Conservation (phyloP, 2,888 invertebrate species). For the Chaitophorus viminalis region DNA sequence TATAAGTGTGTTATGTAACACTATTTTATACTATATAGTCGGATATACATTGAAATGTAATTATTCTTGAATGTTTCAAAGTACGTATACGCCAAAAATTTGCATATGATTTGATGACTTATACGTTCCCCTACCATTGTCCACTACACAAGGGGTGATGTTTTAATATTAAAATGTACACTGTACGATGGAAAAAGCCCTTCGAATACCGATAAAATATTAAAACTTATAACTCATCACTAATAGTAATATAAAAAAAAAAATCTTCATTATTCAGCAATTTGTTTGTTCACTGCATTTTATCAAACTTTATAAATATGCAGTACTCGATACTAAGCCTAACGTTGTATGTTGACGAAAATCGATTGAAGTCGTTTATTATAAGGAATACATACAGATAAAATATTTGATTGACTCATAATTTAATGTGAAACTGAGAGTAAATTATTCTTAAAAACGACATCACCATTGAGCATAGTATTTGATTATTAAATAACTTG, state of each 20-base stretch:
- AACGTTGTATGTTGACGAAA: not conserved
- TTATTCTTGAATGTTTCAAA: not conserved
- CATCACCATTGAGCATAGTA: not conserved
- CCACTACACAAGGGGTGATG: not conserved
- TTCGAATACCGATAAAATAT: slow-evolving; percentile 22
- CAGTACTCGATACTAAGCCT: not conserved
- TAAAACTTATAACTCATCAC: slow-evolving; percentile 13
- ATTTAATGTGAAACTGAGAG: not conserved
- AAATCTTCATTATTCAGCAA: slow-evolving; percentile 19
- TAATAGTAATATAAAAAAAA: not conserved
- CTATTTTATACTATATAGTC: not conserved
- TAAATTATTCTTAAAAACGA: not conserved
- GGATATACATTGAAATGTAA: not conserved
- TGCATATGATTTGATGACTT: slow-evolving; percentile 18
- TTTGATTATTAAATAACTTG: not conserved
- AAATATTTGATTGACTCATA: not conserved
- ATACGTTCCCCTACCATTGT: too few species aligned
- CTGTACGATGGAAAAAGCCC: not conserved
- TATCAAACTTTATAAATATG: slow-evolving; percentile 27
- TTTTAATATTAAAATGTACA: slow-evolving; percentile 11
- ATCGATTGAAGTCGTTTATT: slow-evolving; percentile 18
- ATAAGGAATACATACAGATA: not conserved
- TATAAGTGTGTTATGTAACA: not conserved
- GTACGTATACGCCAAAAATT: not conserved
- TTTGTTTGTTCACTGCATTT: not conserved